Conservation (phyloP, 1,140 invertebrate genomes). For the Stratiolaelaps scimitus region DNA sequence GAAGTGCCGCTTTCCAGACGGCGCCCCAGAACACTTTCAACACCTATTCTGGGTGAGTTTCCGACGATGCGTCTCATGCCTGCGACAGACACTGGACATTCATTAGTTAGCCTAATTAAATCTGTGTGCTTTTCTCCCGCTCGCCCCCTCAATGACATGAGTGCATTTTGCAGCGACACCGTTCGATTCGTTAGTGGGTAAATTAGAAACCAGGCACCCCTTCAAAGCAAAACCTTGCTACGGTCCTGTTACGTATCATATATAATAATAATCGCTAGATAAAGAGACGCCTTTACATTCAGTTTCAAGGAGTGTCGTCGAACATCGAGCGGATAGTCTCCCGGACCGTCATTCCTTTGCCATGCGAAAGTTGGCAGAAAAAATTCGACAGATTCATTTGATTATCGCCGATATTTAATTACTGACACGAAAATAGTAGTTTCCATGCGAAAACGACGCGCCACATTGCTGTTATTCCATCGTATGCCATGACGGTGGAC, state of each 20-base stretch:
- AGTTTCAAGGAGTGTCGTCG: background rate
- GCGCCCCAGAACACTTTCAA: slow-evolving; percentile 6
- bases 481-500: background rate
- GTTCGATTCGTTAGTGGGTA: background rate
- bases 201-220: background rate
- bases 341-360: background rate
- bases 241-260: too few relatives aligned
- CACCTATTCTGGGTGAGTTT: slow-evolving; percentile 1
- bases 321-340: background rate
- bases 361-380: background rate
- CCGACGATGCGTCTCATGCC: background rate
- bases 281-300: too few relatives aligned
- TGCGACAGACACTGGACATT: background rate
- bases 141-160: background rate
- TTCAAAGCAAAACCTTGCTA: background rate
- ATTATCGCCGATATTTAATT: too few relatives aligned
- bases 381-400: slow-evolving; percentile 4
- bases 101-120: background rate
- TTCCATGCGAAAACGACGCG: too few relatives aligned
- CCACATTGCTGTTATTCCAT: background rate
- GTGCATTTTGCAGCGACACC: background rate
- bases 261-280: too few relatives aligned
- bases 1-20: background rate
- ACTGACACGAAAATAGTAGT: too few relatives aligned
- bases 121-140: background rate